phyloP scores from a whole-genome alignment of 2,113 vertebrate genomes.

The Camelus dromedarius region DNA sequence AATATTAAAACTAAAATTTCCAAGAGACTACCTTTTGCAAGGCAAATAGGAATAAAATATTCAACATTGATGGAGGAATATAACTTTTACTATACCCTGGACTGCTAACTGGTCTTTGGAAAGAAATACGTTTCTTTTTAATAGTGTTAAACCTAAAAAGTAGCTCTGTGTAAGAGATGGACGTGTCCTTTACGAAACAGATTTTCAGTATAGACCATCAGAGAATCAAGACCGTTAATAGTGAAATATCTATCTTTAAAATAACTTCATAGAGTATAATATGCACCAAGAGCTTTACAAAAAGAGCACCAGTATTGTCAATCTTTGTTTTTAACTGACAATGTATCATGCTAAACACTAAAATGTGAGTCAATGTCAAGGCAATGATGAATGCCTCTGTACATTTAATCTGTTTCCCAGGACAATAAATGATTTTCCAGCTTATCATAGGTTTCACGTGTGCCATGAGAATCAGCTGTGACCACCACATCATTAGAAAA shows the following conservation, averaged over 20 bases:
- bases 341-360: neutral
- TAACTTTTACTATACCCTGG: neutral
- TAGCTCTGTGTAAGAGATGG: neutral
- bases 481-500: slow-evolving; percentile 47
- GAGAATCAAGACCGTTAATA: neutral
- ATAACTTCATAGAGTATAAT: neutral
- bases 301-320: neutral
- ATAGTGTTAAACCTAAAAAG: neutral
- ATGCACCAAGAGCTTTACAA: neutral
- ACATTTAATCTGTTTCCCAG: slow-evolving; percentile 39
- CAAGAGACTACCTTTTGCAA: neutral
- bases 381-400: slow-evolving; percentile 26
- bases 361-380: slow-evolving; percentile 50
- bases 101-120: neutral
- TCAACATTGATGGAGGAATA: neutral
- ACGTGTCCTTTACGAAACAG: neutral
- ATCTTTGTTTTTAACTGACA: neutral
- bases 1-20: slow-evolving; percentile 36
- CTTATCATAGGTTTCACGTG: slow-evolving; percentile 13
- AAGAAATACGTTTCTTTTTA: slow-evolving; percentile 15
- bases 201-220: neutral
- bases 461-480: slow-evolving; percentile 57
- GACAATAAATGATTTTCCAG: slow-evolving; percentile 50
- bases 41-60: slow-evolving; percentile 9
- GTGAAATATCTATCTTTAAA: slow-evolving; percentile 35